Conservation (phyloP, 2,888 invertebrate genomes). For the Pseudococcus longispinus region DNA sequence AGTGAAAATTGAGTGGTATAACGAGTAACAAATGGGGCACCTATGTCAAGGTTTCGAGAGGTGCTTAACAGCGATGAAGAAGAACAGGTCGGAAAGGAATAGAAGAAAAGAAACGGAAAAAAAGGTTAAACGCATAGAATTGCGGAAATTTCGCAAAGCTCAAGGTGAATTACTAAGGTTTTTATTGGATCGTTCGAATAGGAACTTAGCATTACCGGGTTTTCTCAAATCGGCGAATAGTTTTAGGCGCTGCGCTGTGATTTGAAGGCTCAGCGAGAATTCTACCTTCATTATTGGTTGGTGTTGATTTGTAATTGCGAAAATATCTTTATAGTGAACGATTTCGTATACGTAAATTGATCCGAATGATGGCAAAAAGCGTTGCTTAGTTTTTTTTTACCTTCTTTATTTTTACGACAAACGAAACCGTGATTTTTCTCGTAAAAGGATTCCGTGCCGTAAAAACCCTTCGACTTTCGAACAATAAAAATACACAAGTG, state of each 20-base stretch:
- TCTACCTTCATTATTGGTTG: not conserved
- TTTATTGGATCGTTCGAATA: not conserved
- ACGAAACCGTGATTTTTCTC: conserved; percentile 30
- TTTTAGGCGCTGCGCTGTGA: not conserved
- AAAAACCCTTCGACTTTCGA: not conserved
- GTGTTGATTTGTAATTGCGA: conserved; percentile 31
- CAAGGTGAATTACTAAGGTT: conserved; percentile 9
- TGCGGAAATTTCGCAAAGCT: conserved; percentile 19
- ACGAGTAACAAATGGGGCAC: conserved; percentile 27
- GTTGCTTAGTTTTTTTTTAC: not conserved
- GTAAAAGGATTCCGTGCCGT: not conserved
- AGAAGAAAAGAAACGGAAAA: not conserved
- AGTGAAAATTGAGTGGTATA: conserved; percentile 37
- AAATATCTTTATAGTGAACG: not conserved
- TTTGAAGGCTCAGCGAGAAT: not conserved
- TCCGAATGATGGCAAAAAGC: not conserved
- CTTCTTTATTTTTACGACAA: conserved; percentile 15
- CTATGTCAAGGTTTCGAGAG: conserved; percentile 11
- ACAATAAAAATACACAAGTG: conserved; percentile 15
- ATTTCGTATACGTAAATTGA: conserved; percentile 9
- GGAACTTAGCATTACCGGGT: not conserved
- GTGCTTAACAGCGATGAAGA: not conserved
- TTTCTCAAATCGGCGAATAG: not conserved
- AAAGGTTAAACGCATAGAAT: not conserved
- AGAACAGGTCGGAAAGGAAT: not conserved